These are phyloP conservation scores for Sisyra nigra DNA, from an alignment of 2,888 invertebrate genomes.

Conservation along the genomic window DNA sequence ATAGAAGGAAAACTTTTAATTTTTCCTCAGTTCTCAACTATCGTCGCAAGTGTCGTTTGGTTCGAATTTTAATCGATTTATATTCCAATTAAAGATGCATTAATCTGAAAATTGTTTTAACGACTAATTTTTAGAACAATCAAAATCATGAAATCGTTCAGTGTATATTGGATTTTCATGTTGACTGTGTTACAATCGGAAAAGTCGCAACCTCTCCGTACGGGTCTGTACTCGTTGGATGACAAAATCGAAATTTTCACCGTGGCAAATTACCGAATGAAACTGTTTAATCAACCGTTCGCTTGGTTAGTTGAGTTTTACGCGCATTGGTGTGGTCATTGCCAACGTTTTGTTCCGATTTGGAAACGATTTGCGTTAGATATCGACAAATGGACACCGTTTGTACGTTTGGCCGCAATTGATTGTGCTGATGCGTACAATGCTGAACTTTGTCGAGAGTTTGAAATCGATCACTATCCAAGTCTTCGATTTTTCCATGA, in stretches of 20 bases:
- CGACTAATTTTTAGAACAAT: too few relatives aligned
- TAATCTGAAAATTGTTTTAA: too few relatives aligned
- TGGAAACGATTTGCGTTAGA: slow-evolving; percentile 67
- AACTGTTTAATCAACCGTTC: slow-evolving; percentile 42
- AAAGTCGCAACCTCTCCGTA: too few relatives aligned
- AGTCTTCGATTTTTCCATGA: slow-evolving; percentile 67
- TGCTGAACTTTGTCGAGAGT: slow-evolving; percentile 71
- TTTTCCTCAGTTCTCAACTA: too few relatives aligned
- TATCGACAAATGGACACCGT: slow-evolving; percentile 49
- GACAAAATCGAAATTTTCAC: slow-evolving; percentile 51
- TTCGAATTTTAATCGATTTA: too few relatives aligned
- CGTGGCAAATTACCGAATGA: slow-evolving; percentile 45
- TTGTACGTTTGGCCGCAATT: slow-evolving; percentile 59
- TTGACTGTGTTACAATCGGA: too few relatives aligned
- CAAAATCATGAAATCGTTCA: too few relatives aligned
- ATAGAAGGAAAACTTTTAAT: too few relatives aligned
- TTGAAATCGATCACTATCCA: slow-evolving; percentile 81
- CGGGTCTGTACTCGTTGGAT: slow-evolving; percentile 47
- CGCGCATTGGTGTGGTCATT: slow-evolving; percentile 93
- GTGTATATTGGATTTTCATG: too few relatives aligned
- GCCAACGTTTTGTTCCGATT: slow-evolving; percentile 74
- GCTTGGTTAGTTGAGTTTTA: slow-evolving; percentile 84
- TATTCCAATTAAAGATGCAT: too few relatives aligned
- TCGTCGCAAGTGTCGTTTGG: too few relatives aligned
- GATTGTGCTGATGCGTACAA: slow-evolving; percentile 80